A percentile compares a stretch with the other conserved stretches of the same genome.
Evolutionary conservation across 2,888 invertebrate species (phyloP).

Genomic region (Micoletzkya japonica): DNA sequence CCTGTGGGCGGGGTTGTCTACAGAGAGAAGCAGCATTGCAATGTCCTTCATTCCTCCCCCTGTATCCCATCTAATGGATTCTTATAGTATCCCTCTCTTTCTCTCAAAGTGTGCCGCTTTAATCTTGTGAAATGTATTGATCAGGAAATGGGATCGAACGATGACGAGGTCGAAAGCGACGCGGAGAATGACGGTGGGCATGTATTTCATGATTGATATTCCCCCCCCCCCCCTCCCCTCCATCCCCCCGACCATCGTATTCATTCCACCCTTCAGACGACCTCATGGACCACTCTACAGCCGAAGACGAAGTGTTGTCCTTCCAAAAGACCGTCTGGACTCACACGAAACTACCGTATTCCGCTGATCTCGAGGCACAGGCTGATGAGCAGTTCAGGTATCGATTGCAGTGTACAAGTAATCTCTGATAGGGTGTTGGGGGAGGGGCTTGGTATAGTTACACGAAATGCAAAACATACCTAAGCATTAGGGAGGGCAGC

Average conservation of each 20-base stretch:
- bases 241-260: too few relatives aligned
- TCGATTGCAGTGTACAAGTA: too few relatives aligned
- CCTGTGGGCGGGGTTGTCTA: too few relatives aligned
- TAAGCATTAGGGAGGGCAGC: too few relatives aligned
- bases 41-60: too few relatives aligned
- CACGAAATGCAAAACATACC: too few relatives aligned
- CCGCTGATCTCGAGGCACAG: conserved; percentile 46
- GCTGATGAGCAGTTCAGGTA: conserved; percentile 51
- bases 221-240: background rate
- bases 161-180: conserved; percentile 13
- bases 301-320: conserved; percentile 15
- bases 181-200: conserved; percentile 21
- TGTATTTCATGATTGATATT: background rate
- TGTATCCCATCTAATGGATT: too few relatives aligned
- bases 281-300: background rate
- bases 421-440: too few relatives aligned
- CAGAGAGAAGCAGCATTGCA: too few relatives aligned
- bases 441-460: too few relatives aligned
- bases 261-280: conserved; percentile 19
- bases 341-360: conserved; percentile 53
- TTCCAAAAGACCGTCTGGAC: conserved; percentile 61
- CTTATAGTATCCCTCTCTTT: background rate
- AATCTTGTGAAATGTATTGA: background rate
- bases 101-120: background rate
- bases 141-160: conserved; percentile 20